These are phyloP conservation scores for Drosophila hamatofila DNA, from an alignment of 2,888 invertebrate species.

Conservation along the genomic window DNA sequence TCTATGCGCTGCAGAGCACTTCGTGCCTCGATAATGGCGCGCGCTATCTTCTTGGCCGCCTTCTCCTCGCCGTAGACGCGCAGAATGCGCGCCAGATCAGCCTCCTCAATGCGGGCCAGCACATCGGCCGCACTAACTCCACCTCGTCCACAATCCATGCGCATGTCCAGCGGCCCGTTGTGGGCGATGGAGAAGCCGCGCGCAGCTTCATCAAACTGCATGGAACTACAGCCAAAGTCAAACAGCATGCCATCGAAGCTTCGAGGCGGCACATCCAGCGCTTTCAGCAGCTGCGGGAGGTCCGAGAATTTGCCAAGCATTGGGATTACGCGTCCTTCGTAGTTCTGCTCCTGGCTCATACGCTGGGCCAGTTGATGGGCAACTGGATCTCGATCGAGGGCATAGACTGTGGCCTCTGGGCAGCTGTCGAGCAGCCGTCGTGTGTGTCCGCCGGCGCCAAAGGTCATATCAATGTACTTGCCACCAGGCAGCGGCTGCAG, in stretches of 20 bases:
- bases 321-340: constrained; percentile 91
- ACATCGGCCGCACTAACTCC: constrained; percentile 95
- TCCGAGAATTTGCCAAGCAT: constrained; percentile 95
- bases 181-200: constrained; percentile 94
- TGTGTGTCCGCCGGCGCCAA: constrained; percentile 97
- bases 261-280: constrained; percentile 87
- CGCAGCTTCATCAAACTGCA: constrained; percentile 94
- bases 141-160: constrained; percentile 93
- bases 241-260: constrained; percentile 95
- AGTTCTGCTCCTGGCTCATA: constrained; percentile 87
- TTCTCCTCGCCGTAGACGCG: constrained; percentile 97
- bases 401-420: constrained; percentile 89
- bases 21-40: constrained; percentile 93
- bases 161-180: constrained; percentile 97
- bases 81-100: constrained; percentile 92
- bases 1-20: constrained; percentile 90
- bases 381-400: constrained; percentile 94
- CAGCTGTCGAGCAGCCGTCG: constrained; percentile 89
- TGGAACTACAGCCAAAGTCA: constrained; percentile 97
- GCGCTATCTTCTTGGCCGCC: constrained; percentile 93
- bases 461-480: constrained; percentile 96
- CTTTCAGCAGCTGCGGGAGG: constrained; percentile 89
- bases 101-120: constrained; percentile 91
- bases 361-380: constrained; percentile 90
- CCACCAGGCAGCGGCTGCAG: constrained; percentile 88